Evolutionary conservation across 2,797 vertebrate species (phyloP).

Genomic region (Sciurus vulgaris): DNA sequence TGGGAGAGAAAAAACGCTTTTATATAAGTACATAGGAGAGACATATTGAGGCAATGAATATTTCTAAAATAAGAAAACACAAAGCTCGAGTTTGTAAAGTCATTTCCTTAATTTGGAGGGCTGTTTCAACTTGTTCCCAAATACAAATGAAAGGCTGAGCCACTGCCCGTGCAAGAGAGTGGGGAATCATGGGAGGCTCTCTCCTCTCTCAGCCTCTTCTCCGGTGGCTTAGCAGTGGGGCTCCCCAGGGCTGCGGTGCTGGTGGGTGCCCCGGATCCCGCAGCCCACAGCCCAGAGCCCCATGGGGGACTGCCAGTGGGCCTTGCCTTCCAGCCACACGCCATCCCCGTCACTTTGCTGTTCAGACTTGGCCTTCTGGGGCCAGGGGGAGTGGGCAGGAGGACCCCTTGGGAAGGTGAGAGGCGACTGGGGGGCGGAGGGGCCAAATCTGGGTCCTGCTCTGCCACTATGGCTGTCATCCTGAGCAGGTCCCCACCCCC

Average conservation of each 20-base stretch:
- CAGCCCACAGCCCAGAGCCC: background rate
- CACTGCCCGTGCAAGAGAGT: background rate
- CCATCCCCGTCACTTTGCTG: fast-evolving
- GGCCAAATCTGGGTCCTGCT: too few relatives aligned
- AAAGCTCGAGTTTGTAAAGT: slow-evolving; percentile 57
- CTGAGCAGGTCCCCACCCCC: fast-evolving
- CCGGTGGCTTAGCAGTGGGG: background rate
- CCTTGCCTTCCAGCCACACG: fast-evolving
- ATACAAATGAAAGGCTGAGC: background rate
- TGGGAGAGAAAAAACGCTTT: slow-evolving; percentile 67
- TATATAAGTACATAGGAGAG: slow-evolving; percentile 23
- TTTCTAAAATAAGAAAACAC: slow-evolving; percentile 69
- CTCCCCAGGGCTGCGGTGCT: background rate
- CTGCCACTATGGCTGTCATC: fast-evolving
- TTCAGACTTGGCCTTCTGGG: background rate
- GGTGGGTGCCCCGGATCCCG: background rate
- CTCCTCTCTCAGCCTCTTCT: background rate
- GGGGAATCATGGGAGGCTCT: background rate
- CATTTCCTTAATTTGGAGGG: slow-evolving; percentile 76
- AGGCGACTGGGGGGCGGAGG: fast-evolving
- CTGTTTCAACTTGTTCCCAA: slow-evolving; percentile 19
- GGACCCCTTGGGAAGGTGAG: fast-evolving
- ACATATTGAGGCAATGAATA: background rate
- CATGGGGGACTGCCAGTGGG: fast-evolving
- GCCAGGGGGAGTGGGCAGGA: fast-evolving